A percentile compares a stretch with the other conserved stretches of the same genome.
Evolutionary conservation across 2,888 invertebrate species (phyloP).

Genomic region (Callinectes sapidus): DNA sequence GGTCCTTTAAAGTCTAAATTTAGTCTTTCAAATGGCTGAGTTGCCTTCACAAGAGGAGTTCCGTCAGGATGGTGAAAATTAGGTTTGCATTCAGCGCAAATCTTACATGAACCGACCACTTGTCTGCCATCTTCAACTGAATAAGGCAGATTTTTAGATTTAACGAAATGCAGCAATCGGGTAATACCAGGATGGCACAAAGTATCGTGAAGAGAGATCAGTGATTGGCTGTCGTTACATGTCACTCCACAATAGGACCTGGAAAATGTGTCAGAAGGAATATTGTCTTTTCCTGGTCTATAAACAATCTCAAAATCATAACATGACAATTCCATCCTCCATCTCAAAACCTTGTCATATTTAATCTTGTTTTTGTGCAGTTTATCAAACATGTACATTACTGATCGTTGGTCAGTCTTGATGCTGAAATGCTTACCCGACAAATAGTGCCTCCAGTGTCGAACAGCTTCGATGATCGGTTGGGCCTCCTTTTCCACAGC

Average conservation of each 20-base stretch:
- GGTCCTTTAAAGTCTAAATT: too few species aligned
- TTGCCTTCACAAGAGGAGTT: too few species aligned
- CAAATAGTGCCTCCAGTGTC: constrained; percentile 52
- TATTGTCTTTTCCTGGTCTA: neutral
- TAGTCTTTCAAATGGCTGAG: too few species aligned
- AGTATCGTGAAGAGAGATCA: constrained; percentile 33
- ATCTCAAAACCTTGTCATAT: constrained; percentile 44
- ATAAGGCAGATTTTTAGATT: constrained; percentile 39
- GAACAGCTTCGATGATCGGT: constrained; percentile 38
- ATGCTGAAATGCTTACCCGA: constrained; percentile 47
- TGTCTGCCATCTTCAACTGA: too few species aligned
- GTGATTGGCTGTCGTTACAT: neutral
- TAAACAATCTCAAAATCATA: constrained; percentile 45
- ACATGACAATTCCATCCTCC: constrained; percentile 49
- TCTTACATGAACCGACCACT: too few species aligned
- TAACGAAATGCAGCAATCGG: constrained; percentile 46
- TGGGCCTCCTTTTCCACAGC: too few species aligned
- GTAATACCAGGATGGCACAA: constrained; percentile 56
- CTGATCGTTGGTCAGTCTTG: constrained; percentile 46
- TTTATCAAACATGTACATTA: constrained; percentile 39
- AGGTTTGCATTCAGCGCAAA: too few species aligned
- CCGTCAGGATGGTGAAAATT: too few species aligned
- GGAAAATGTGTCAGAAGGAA: constrained; percentile 36
- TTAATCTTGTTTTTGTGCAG: constrained; percentile 55
- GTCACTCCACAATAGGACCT: constrained; percentile 19